Conservation (phyloP, 2,797 vertebrate genomes). For the Miopithecus talapoin region DNA sequence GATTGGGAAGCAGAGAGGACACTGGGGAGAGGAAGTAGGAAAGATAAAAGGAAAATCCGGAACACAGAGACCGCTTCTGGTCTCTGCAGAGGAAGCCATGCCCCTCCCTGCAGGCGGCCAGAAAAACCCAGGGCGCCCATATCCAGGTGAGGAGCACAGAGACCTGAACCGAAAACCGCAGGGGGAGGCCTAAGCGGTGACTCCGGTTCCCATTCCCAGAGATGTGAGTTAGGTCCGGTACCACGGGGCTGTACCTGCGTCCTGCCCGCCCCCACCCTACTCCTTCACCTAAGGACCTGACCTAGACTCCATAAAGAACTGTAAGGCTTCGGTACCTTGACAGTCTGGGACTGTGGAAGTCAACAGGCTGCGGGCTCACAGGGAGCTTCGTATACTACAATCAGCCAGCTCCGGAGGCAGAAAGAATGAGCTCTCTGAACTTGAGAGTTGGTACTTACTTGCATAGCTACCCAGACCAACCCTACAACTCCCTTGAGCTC, state of each 20-base stretch:
- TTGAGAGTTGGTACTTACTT: neutral
- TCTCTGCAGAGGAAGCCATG: neutral
- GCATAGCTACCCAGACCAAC: neutral
- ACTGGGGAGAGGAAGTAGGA: neutral
- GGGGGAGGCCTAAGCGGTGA: neutral
- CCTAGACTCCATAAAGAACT: neutral
- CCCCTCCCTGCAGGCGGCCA: neutral
- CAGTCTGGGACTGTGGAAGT: neutral
- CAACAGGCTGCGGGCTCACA: neutral
- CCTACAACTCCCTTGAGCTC: neutral
- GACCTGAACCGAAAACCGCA: neutral
- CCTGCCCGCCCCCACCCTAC: neutral
- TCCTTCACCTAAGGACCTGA: neutral
- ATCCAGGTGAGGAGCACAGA: neutral
- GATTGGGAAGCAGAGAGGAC: neutral
- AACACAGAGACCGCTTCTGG: neutral
- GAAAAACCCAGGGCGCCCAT: neutral
- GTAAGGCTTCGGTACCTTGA: neutral
- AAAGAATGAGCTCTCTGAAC: neutral
- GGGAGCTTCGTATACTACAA: neutral
- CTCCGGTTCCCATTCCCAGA: neutral
- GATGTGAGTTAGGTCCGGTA: neutral
- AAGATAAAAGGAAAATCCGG: neutral
- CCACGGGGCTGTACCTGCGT: neutral
- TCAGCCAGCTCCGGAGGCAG: neutral